Evolutionary conservation across 2,797 vertebrate species (phyloP).

Genomic region (Gymnothorax javanicus): DNA sequence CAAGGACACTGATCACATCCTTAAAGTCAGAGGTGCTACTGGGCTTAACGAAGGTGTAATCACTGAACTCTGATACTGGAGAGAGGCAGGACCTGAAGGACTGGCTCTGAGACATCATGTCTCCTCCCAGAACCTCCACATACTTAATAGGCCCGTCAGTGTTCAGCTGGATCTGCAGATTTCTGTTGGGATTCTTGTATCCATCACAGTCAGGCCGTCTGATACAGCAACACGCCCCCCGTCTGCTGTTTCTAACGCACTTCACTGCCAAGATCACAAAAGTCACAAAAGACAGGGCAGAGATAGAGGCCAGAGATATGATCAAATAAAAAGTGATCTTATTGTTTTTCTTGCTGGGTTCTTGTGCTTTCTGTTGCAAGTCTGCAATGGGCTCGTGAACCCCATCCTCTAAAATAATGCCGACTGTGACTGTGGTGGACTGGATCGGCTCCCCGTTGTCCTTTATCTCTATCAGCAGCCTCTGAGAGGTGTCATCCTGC

Average conservation of each 20-base stretch:
- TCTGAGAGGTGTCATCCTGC: conserved; percentile 72
- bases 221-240: conserved; percentile 62
- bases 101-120: conserved; percentile 74
- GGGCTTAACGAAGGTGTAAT: conserved; percentile 73
- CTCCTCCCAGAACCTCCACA: conserved; percentile 75
- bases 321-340: conserved; percentile 67
- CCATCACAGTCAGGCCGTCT: conserved; percentile 58
- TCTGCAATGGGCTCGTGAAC: conserved; percentile 64
- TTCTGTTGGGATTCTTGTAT: conserved; percentile 73
- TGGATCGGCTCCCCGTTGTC: conserved; percentile 69
- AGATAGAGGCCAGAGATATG: conserved; percentile 66
- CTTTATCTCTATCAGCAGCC: conserved; percentile 67
- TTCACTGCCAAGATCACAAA: conserved; percentile 67
- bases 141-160: conserved; percentile 73
- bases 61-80: conserved; percentile 75
- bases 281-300: conserved; percentile 65
- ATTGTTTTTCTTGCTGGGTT: conserved; percentile 56
- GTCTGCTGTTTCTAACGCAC: conserved; percentile 61
- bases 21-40: conserved; percentile 67
- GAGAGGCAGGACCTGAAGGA: conserved; percentile 75
- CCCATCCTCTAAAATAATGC: conserved; percentile 65
- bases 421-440: conserved; percentile 65
- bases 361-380: conserved; percentile 51
- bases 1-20: conserved; percentile 65
- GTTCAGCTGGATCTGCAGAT: conserved; percentile 76